Conservation (phyloP, 2,797 vertebrate genomes). For the Pteropus rufus region DNA sequence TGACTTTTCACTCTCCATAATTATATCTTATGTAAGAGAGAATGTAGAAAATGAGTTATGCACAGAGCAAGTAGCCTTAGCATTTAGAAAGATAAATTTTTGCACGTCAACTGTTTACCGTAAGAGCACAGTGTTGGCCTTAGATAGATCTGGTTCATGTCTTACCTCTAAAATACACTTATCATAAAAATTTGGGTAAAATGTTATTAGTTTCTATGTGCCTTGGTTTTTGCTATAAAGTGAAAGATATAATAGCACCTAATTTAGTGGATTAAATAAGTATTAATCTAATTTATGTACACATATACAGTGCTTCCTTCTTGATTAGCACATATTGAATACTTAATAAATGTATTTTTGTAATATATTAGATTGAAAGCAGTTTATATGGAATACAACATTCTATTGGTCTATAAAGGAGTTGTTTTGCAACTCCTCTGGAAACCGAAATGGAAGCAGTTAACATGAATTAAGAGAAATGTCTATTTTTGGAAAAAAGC, state of each 20-base stretch:
- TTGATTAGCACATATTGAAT: background rate
- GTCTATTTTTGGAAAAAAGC: background rate
- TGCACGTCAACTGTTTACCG: background rate
- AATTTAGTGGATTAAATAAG: background rate
- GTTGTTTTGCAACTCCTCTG: background rate
- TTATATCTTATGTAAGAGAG: background rate
- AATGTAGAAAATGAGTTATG: background rate
- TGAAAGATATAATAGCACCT: background rate
- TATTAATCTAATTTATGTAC: background rate
- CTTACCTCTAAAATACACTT: background rate
- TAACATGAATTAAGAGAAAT: background rate
- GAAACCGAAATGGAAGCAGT: background rate
- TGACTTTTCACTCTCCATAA: background rate
- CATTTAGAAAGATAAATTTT: background rate
- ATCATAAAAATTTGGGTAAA: background rate
- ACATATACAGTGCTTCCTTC: background rate
- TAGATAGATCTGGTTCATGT: background rate
- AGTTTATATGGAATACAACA: background rate
- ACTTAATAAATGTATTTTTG: background rate
- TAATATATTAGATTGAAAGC: background rate
- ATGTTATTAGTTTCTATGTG: background rate
- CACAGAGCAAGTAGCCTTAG: background rate
- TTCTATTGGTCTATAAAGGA: background rate
- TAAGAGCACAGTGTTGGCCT: background rate
- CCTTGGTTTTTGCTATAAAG: background rate